Evolutionary conservation across 2,888 invertebrate genomes (phyloP), one percentile per base, ranked within the genome.

Genomic region (Phragmatobia fuliginosa): DNA sequence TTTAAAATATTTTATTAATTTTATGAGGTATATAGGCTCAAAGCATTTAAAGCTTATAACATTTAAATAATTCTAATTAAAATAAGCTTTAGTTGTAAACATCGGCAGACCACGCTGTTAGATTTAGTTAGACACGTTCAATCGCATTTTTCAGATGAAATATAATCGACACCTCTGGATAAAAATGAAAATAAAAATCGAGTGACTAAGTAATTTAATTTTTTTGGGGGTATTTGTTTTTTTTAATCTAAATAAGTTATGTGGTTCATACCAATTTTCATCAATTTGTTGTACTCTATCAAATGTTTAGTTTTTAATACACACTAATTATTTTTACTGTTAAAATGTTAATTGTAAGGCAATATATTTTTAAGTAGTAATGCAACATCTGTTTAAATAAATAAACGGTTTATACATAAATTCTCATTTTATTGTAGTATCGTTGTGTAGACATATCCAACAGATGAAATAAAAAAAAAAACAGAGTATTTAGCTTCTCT

Each of bases 341-440:
- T 73, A 62, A 81, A 74, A 75, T 67, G 28, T 77, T 81, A 74
- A 68, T 28, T 76, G 41, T 81, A 76, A 78, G 73, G 70, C 71
- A 73, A 70, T 70, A 70, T 71, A 71, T 72, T 74, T 70, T 77
- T 80, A 80, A 80, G 81, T 77, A 75, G 72, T 72, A 80, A 80
- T 78, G 75, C 75, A 75, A 78, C 62, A 28, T 67, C 56, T 80
- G 72, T 80, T 80, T 75, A 76, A 56, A 70, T 72, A 38, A 80
- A 76, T 75, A 72, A 80, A 80, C 69, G 61, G 72, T 74, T 78
- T 72, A 52, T 56, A 65, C 49, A 49, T 63, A 64, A 11, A 41
- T 41, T 68, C 71, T 78, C 68, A 72, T 77, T 79, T 73, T 68
- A 77, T 79, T 79, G 67, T 75, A 69, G 74, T 69, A 49, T 78